A percentile compares a stretch with the other conserved stretches of the same genome.
Evolutionary conservation across 1,140 invertebrate species (phyloP).

Genomic region (Bombus confusus): DNA sequence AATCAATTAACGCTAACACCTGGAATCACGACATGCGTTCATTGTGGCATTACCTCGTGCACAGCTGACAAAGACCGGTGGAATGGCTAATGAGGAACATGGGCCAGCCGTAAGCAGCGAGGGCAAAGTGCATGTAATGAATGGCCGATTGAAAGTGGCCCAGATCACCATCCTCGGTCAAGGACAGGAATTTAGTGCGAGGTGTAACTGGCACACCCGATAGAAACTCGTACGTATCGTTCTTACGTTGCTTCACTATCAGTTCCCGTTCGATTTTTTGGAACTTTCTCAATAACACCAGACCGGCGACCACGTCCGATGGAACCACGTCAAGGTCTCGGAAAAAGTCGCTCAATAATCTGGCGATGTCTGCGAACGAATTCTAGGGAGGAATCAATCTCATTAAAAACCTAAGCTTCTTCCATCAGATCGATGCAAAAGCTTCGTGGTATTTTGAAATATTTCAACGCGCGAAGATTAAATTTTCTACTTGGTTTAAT

Average conservation of each 20-base stretch:
- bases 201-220: constrained; percentile 94
- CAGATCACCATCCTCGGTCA: constrained; percentile 90
- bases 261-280: constrained; percentile 91
- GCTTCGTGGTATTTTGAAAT: too few species aligned
- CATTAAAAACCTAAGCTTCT: background rate
- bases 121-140: constrained; percentile 94
- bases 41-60: constrained; percentile 84
- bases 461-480: too few species aligned
- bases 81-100: constrained; percentile 90
- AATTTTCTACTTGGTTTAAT: too few species aligned
- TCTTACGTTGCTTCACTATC: constrained; percentile 90
- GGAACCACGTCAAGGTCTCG: constrained; percentile 96
- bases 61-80: constrained; percentile 89
- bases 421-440: background rate
- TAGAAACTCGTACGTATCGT: constrained; percentile 95
- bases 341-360: constrained; percentile 94
- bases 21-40: background rate
- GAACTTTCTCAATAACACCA: constrained; percentile 91
- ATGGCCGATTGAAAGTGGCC: constrained; percentile 90
- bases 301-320: constrained; percentile 93
- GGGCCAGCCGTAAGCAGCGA: constrained; percentile 96
- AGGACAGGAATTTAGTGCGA: constrained; percentile 91
- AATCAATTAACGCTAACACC: constrained; percentile 16
- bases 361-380: constrained; percentile 93
- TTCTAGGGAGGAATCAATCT: constrained; percentile 82